These are phyloP conservation scores for Heliconius hermathena DNA, from an alignment of 1,140 invertebrate species.

Conservation along the genomic window DNA sequence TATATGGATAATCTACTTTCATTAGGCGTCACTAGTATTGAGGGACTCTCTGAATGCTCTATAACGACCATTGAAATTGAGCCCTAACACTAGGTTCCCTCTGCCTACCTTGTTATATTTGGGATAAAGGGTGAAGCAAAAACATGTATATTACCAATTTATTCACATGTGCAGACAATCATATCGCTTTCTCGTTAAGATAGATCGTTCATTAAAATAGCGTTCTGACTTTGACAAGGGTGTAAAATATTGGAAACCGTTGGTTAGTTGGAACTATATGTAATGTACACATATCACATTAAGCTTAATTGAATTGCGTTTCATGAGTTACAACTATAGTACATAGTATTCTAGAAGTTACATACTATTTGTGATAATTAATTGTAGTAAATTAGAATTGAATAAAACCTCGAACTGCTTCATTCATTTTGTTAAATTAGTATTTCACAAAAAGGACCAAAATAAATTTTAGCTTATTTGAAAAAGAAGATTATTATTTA, in stretches of 20 bases:
- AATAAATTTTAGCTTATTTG: too few relatives aligned
- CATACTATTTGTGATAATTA: background rate
- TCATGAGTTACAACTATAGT: constrained; percentile 1
- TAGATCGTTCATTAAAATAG: background rate
- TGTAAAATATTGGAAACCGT: constrained; percentile 6
- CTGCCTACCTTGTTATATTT: background rate
- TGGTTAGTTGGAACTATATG: constrained; percentile 2
- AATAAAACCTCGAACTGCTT: too few relatives aligned
- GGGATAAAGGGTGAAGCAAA: background rate
- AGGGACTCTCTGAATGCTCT: too few relatives aligned
- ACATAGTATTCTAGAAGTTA: background rate
- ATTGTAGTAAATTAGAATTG: background rate
- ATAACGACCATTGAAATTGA: too few relatives aligned
- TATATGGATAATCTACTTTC: too few relatives aligned
- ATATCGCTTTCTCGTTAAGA: background rate
- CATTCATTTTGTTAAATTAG: too few relatives aligned
- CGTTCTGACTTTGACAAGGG: background rate
- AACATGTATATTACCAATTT: background rate
- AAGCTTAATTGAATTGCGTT: background rate
- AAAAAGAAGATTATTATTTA: too few relatives aligned
- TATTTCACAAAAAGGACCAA: too few relatives aligned
- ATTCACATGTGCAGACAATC: background rate
- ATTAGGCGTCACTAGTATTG: too few relatives aligned
- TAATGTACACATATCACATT: background rate
- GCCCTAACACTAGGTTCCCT: too few relatives aligned